These are phyloP conservation scores for Lymantria dispar DNA, from an alignment of 2,888 invertebrate genomes.

Conservation along the genomic window DNA sequence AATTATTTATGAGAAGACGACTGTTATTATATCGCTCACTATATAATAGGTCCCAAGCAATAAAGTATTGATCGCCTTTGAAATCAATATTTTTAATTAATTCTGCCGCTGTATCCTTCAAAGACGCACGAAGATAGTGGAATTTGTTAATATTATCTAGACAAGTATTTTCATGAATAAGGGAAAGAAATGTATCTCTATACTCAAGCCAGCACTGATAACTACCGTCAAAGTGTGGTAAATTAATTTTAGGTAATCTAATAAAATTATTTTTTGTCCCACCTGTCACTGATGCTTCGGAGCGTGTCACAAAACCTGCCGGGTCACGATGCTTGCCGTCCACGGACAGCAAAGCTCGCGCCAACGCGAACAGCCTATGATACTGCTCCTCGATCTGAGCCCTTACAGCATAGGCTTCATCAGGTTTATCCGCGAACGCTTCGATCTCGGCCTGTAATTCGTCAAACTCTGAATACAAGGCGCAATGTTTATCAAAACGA, in stretches of 20 bases:
- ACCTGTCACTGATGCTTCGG: background rate
- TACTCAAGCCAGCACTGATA: background rate
- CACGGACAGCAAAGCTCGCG: background rate
- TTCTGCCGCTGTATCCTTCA: background rate
- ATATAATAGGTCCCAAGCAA: background rate
- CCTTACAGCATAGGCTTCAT: background rate
- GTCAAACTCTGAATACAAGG: background rate
- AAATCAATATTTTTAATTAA: background rate
- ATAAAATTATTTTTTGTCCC: background rate
- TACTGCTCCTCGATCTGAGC: background rate
- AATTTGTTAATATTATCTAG: background rate
- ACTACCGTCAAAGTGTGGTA: background rate
- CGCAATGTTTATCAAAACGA: too few relatives aligned
- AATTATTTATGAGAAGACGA: slow-evolving; percentile 1
- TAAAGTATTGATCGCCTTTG: background rate
- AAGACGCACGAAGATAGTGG: background rate
- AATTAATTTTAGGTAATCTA: background rate
- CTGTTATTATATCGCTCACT: slow-evolving; percentile 6
- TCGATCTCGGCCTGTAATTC: background rate
- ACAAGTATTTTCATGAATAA: background rate
- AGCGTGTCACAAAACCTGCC: background rate
- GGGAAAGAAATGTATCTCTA: background rate
- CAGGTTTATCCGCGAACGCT: background rate
- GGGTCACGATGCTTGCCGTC: background rate
- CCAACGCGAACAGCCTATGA: background rate